A percentile compares a stretch with the other conserved stretches of the same genome.
These are phyloP conservation scores for Metopia argyrocephala DNA, from an alignment of 2,888 invertebrate species.

Conservation along the genomic window DNA sequence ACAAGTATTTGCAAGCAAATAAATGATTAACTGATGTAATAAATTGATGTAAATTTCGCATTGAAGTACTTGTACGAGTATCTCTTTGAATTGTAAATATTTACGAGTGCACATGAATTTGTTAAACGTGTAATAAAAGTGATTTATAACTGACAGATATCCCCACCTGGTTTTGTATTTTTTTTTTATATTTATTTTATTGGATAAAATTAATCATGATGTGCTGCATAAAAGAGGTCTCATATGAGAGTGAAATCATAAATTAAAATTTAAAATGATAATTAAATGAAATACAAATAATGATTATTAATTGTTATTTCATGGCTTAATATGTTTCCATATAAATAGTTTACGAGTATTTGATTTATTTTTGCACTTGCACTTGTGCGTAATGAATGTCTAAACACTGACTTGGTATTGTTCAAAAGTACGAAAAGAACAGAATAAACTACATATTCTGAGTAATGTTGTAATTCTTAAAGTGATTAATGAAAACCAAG, in stretches of 20 bases:
- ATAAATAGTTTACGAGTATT: too few relatives aligned
- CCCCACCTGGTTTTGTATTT: slow-evolving; percentile 36
- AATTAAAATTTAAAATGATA: slow-evolving; percentile 16
- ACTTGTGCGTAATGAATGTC: background rate
- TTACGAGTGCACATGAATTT: background rate
- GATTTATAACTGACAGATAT: slow-evolving; percentile 46
- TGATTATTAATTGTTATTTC: slow-evolving; percentile 41
- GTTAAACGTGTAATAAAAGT: slow-evolving; percentile 27
- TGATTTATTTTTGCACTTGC: background rate
- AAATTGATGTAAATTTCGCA: background rate
- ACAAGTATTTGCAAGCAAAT: background rate
- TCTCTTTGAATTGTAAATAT: background rate
- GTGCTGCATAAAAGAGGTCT: slow-evolving; percentile 8
- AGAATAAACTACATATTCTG: too few relatives aligned
- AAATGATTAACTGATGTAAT: slow-evolving; percentile 18
- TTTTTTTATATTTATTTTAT: slow-evolving; percentile 9
- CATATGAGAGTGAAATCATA: slow-evolving; percentile 19
- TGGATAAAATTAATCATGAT: slow-evolving; percentile 21
- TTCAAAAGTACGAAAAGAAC: too few relatives aligned
- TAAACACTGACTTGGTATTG: background rate
- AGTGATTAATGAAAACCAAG: background rate
- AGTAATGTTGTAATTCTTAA: background rate
- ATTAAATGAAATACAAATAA: slow-evolving; percentile 41
- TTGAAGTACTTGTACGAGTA: background rate
- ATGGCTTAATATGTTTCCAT: too few relatives aligned